Conservation (phyloP, 2,113 vertebrate genomes). For the Rhizomys pruinosus region DNA sequence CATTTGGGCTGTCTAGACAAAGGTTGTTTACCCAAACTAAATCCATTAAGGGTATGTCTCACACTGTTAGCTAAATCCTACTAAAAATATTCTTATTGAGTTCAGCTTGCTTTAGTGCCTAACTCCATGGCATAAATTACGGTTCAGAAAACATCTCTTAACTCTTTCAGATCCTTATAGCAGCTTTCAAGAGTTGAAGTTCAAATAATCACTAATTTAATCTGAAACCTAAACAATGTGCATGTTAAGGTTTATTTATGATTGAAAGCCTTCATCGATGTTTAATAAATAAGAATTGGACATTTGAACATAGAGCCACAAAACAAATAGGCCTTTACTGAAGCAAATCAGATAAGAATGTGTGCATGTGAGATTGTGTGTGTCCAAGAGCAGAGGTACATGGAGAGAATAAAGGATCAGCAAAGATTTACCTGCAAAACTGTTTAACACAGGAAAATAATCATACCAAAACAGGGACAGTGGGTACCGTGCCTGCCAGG, state of each 20-base stretch:
- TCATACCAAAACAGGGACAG: neutral
- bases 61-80: conserved; percentile 80
- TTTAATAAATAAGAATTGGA: conserved; percentile 40
- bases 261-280: neutral
- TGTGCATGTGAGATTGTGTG: neutral
- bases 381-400: neutral
- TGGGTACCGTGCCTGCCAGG: neutral
- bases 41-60: conserved; percentile 83
- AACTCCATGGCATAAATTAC: conserved; percentile 78
- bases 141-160: conserved; percentile 65
- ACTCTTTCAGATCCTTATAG: conserved; percentile 74
- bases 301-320: conserved; percentile 29
- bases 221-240: conserved; percentile 47
- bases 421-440: neutral
- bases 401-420: conserved; percentile 20
- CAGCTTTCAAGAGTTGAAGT: neutral
- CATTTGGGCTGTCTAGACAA: conserved; percentile 84
- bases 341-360: conserved; percentile 11
- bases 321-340: neutral
- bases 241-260: conserved; percentile 43
- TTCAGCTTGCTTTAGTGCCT: conserved; percentile 69
- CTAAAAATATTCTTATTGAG: conserved; percentile 79
- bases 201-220: conserved; percentile 42
- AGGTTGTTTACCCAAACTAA: conserved; percentile 84
- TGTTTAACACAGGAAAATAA: neutral